Evolutionary conservation across 2,797 vertebrate genomes (phyloP), one percentile per base, ranked within the genome.

Genomic region (Ctenosaura bakeri): DNA sequence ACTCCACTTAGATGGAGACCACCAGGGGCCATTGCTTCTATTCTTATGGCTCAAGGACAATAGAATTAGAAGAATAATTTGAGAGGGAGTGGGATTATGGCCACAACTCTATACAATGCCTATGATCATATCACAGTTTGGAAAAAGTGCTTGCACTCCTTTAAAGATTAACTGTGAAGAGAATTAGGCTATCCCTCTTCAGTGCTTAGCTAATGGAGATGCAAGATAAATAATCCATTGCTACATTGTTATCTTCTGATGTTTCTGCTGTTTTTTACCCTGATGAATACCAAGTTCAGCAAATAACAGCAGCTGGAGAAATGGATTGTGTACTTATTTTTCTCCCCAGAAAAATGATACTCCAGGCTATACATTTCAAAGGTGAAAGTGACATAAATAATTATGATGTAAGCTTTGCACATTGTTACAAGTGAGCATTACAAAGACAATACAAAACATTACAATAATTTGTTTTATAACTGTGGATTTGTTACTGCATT

Each of bases 291-390:
- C 73, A 80, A 38, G 66, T 89, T 91, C 2, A 2, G 32, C 92
- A 71, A 86, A 77, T 42, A 85, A 54, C 38, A 89, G 87, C 35
- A 81, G 20, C 73, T 89, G 91, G 88, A 94, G 92, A 62, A 89
- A 92, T 29, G 66, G n/a, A 74, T 46, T 20, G 3, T 71, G 73
- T 20, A 89, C 95, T 91, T 86, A 87, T 93, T 96, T 95, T 93
- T 82, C 86, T 91, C 90, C 92, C 90, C 66, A 91, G 89, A 88
- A 87, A 94, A 96, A 94, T 0, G 8, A 3, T 89, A 74, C 64
- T 89, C 92, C 93, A 92, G 89, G 84, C 90, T 92, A 93, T 91
- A 81, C 86, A 66, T 94, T 91, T 91, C 92, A 95, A 95, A 91
- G 91, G 0, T 74, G 1, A 92, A 86, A 54, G 0, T 81, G 91